phyloP scores from a whole-genome alignment of 53 echinoderm and acorn worm genomes.

The Stichopus horrens region DNA sequence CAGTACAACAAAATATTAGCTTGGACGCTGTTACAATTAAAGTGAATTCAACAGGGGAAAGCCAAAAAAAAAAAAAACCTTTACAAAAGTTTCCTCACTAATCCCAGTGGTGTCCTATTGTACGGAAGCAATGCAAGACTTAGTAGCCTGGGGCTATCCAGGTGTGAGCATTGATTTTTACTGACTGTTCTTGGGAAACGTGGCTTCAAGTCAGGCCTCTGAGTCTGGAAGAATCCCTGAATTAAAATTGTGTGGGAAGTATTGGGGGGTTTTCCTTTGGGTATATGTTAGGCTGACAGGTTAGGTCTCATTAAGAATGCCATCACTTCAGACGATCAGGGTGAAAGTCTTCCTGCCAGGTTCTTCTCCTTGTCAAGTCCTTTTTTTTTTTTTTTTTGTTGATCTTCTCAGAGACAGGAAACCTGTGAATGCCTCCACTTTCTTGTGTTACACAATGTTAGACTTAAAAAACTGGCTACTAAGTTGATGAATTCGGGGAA shows the following conservation, averaged over 20 bases:
- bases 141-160: conserved; percentile 23
- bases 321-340: not conserved
- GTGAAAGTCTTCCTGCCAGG: not conserved
- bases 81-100: conserved; percentile 22
- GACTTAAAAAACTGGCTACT: not conserved
- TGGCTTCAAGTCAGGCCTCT: not conserved
- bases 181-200: conserved; percentile 30
- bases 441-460: not conserved
- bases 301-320: conserved; percentile 15
- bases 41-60: not conserved
- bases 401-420: not conserved
- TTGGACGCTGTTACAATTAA: not conserved
- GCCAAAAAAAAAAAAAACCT: not conserved
- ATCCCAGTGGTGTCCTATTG: conserved; percentile 37
- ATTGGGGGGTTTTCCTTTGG: conserved; percentile 13
- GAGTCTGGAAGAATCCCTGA: not conserved
- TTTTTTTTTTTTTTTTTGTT: no score
- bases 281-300: conserved; percentile 32
- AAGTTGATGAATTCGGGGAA: not conserved
- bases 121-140: not conserved
- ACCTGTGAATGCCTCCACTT: not conserved
- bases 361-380: no score
- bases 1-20: conserved; percentile 15
- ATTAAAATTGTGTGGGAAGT: conserved; percentile 29
- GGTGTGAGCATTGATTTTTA: conserved; percentile 42